Percentiles rank a stretch among this genome's conserved stretches.
phyloP scores from a whole-genome alignment of 2,797 vertebrate species.

The Paratrypauchen microcephalus region DNA sequence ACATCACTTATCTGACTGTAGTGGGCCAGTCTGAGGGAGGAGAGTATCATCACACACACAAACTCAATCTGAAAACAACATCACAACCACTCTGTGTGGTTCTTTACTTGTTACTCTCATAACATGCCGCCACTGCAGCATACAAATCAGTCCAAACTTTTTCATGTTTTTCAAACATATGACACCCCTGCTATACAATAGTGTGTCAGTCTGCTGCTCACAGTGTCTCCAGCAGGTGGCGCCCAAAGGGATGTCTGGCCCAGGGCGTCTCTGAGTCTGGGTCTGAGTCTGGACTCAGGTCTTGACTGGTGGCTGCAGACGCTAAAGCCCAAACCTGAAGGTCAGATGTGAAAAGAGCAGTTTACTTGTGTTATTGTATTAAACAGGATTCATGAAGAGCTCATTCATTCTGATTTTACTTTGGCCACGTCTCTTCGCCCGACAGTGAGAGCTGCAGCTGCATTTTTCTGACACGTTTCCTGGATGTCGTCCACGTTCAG shows the following conservation, averaged over 20 bases:
- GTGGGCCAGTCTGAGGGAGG: constrained; percentile 83
- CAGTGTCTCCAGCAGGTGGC: constrained; percentile 93
- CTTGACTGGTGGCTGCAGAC: constrained; percentile 88
- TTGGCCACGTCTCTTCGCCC: constrained; percentile 93
- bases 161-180: too few species aligned
- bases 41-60: neutral
- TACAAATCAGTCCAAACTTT: too few species aligned
- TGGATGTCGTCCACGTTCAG: constrained; percentile 91
- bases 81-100: too few species aligned
- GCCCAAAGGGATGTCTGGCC: constrained; percentile 95
- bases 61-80: neutral
- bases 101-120: too few species aligned
- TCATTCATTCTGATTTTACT: constrained; percentile 65
- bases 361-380: too few species aligned
- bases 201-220: constrained; percentile 62
- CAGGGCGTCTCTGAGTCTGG: constrained; percentile 93
- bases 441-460: constrained; percentile 83
- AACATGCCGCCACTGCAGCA: too few species aligned
- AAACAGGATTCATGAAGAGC: neutral
- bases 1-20: constrained; percentile 95
- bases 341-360: neutral
- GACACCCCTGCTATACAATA: too few species aligned
- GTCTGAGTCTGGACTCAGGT: constrained; percentile 90
- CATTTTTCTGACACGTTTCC: constrained; percentile 96
- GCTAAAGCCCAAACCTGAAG: constrained; percentile 95